Evolutionary conservation across 2,888 invertebrate species (phyloP).

Genomic region (Troilus luridus): DNA sequence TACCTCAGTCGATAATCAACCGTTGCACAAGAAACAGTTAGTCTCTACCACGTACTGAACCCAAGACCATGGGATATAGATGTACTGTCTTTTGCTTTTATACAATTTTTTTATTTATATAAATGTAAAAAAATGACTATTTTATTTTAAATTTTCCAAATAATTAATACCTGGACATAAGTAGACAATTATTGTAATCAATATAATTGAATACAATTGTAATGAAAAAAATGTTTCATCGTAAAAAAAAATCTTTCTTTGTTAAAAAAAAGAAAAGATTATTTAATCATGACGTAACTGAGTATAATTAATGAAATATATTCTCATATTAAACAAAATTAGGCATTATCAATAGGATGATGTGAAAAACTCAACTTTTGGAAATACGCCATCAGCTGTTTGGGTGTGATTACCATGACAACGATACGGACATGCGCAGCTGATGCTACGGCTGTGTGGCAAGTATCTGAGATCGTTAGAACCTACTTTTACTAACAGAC

Average conservation of each 20-base stretch:
- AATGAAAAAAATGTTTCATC: not conserved
- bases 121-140: no score
- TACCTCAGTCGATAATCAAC: no score
- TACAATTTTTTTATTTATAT: no score
- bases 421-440: not conserved
- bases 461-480: conserved; percentile 15
- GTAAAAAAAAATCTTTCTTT: not conserved
- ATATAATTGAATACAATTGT: no score
- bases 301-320: not conserved
- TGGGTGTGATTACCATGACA: not conserved
- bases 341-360: not conserved
- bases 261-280: not conserved
- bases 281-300: not conserved
- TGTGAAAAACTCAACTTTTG: not conserved
- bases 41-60: no score
- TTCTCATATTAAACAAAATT: not conserved
- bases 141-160: no score
- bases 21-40: no score
- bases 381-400: conserved; percentile 9
- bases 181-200: no score
- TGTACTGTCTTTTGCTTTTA: no score
- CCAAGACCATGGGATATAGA: no score
- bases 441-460: not conserved
- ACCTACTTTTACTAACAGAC: conserved; percentile 22
- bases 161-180: no score